Conservation (phyloP, 2,888 invertebrate genomes). For the Parnassius apollo region DNA sequence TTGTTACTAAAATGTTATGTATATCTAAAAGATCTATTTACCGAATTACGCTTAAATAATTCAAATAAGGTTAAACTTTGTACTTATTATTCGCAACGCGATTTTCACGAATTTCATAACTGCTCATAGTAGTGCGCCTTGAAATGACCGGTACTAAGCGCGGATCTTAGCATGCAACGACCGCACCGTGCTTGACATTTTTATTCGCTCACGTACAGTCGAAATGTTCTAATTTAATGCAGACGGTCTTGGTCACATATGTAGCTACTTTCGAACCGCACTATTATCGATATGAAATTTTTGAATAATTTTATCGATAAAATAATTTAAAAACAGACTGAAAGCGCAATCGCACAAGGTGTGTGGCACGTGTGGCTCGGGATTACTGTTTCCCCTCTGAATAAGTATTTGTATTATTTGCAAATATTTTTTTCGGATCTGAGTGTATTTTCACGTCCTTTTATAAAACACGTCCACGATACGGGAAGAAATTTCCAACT, state of each 20-base stretch:
- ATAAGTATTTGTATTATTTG: no score
- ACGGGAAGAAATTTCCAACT: no score
- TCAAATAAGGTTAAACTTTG: constrained; percentile 6
- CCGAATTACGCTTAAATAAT: constrained; percentile 6
- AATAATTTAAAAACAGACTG: no score
- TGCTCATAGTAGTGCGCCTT: constrained; percentile 15
- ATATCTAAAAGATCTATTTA: no score
- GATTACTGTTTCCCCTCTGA: no score
- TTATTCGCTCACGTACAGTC: constrained; percentile 3
- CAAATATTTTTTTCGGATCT: no score
- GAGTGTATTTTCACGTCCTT: no score
- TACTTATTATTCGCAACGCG: constrained; percentile 17
- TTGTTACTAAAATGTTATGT: no score
- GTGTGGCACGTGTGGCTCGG: no score
- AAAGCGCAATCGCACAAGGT: no score
- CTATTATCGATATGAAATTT: neutral
- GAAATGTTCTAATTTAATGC: constrained; percentile 19
- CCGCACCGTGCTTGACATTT: constrained; percentile 8
- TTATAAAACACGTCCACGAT: no score
- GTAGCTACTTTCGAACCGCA: constrained; percentile 1
- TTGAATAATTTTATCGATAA: no score
- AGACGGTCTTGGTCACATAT: constrained; percentile 1
- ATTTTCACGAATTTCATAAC: constrained; percentile 23
- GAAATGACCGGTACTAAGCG: constrained; percentile 13
- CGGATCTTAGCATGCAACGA: constrained; percentile 1